Evolutionary conservation across 2,888 invertebrate species (phyloP), one percentile per base, ranked within the genome.

Genomic region (Campaea margaritaria): DNA sequence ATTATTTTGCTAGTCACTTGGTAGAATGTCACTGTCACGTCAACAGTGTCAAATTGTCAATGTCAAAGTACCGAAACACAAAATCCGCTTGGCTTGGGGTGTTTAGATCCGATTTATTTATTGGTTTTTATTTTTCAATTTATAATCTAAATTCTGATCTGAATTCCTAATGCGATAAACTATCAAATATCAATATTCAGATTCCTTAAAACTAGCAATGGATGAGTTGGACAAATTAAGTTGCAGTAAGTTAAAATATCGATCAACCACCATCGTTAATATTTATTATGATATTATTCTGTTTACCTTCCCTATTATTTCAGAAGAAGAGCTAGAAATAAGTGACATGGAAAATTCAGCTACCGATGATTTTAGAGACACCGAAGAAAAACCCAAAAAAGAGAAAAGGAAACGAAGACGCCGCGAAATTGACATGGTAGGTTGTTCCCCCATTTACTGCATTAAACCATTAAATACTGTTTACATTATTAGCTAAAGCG

Each of bases 331-430:
- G 69, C 75, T 91, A 58, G 91, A 93, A 67, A 78, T 86, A 31
- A 93, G 93, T 73, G 93, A 93, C 71, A 65, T 89, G 43, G 93
- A 93, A 28, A 76, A 89, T 58, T 93, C 92, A 5, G 83, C 86
- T 0, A 86, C 78, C 0, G 93, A 93, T 31, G 92, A 92, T 2
- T 75, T 72, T 9, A 89, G 82, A 59, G 91, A 91, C 41, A 65
- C 70, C 0, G 87, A 85, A 8, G 88, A 85, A 9, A 92, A 91
- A 76, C 80, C 85, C 0, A 89, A 56, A 43, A 61, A 56, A 44
- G 60, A 86, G 65, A 93, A 88, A 67, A 84, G 83, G 68, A 88
- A 86, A 58, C 73, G 87, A 59, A 78, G 89, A 78, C 87, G 91
- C 38, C 86, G 93, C 8, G 93, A 93, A 79, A 75, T 93, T 41